phyloP scores from a whole-genome alignment of 2,797 vertebrate genomes.

The Arctocebus calabarensis region DNA sequence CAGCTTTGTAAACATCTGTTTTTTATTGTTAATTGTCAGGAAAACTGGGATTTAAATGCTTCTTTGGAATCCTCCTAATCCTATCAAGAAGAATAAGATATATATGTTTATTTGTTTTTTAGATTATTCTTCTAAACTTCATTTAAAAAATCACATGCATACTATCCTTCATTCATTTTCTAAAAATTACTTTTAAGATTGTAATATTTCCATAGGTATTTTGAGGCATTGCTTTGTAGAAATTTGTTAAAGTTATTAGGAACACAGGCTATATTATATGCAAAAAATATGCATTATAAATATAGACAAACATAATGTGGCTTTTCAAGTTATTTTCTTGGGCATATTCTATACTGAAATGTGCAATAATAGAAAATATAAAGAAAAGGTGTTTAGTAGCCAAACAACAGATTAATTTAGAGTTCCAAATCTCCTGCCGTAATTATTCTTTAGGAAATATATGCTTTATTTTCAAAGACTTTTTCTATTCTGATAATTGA shows the following conservation, averaged over 20 bases:
- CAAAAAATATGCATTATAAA: constrained; percentile 74
- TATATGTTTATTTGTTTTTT: constrained; percentile 81
- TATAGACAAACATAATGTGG: constrained; percentile 50
- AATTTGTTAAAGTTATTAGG: constrained; percentile 78
- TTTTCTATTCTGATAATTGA: constrained; percentile 85
- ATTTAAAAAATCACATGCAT: constrained; percentile 43
- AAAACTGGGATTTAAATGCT: constrained; percentile 87
- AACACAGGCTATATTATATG: constrained; percentile 65
- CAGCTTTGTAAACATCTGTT: constrained; percentile 91
- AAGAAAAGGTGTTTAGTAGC: constrained; percentile 59
- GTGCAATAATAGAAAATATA: constrained; percentile 66
- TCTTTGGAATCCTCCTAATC: constrained; percentile 87
- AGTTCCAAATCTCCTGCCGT: constrained; percentile 61
- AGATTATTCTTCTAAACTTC: constrained; percentile 75
- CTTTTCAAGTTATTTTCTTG: constrained; percentile 74
- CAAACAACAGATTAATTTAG: constrained; percentile 69
- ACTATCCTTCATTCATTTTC: constrained; percentile 77
- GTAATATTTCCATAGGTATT: constrained; percentile 75
- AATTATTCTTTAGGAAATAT: constrained; percentile 73
- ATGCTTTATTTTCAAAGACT: constrained; percentile 81
- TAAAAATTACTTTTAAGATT: constrained; percentile 74
- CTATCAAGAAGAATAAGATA: constrained; percentile 85
- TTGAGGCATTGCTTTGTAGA: constrained; percentile 61
- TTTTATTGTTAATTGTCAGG: constrained; percentile 91
- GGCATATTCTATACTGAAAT: constrained; percentile 64